These are phyloP conservation scores for Eurytoma adleriae DNA, from an alignment of 2,888 invertebrate genomes.

Conservation along the genomic window DNA sequence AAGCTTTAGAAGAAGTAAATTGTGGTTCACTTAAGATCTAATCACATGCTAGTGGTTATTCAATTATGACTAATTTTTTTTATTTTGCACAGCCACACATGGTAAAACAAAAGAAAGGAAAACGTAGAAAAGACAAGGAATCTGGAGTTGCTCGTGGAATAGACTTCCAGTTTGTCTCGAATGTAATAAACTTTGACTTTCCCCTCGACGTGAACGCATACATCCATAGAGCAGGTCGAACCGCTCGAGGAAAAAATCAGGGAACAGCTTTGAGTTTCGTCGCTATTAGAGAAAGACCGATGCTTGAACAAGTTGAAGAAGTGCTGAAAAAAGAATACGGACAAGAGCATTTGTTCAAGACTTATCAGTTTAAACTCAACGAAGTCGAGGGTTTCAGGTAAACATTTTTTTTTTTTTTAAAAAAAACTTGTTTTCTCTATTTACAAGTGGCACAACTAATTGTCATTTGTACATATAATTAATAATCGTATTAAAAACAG, in stretches of 20 bases:
- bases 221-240: slow-evolving; percentile 96
- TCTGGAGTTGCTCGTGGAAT: slow-evolving; percentile 98
- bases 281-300: slow-evolving; percentile 85
- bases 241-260: slow-evolving; percentile 91
- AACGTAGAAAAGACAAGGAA: slow-evolving; percentile 90
- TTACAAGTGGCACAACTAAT: slow-evolving; percentile 14
- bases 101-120: slow-evolving; percentile 75
- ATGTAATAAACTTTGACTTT: slow-evolving; percentile 99
- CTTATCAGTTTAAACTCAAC: slow-evolving; percentile 95
- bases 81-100: slow-evolving; percentile 66
- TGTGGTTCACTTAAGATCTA: background rate
- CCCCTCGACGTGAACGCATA: slow-evolving; percentile 93
- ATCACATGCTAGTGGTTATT: background rate
- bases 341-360: slow-evolving; percentile 81
- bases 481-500: slow-evolving; percentile 56
- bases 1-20: slow-evolving; percentile 83
- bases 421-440: too few species aligned
- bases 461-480: slow-evolving; percentile 11
- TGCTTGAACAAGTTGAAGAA: slow-evolving; percentile 87
- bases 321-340: slow-evolving; percentile 83
- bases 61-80: slow-evolving; percentile 16
- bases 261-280: slow-evolving; percentile 94
- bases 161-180: slow-evolving; percentile 98
- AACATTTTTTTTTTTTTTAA: slow-evolving; percentile 25
- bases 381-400: slow-evolving; percentile 95